Evolutionary conservation across 2,113 vertebrate species (phyloP), one percentile per base, ranked within the genome.

Genomic region (Chaetodon auriga): DNA sequence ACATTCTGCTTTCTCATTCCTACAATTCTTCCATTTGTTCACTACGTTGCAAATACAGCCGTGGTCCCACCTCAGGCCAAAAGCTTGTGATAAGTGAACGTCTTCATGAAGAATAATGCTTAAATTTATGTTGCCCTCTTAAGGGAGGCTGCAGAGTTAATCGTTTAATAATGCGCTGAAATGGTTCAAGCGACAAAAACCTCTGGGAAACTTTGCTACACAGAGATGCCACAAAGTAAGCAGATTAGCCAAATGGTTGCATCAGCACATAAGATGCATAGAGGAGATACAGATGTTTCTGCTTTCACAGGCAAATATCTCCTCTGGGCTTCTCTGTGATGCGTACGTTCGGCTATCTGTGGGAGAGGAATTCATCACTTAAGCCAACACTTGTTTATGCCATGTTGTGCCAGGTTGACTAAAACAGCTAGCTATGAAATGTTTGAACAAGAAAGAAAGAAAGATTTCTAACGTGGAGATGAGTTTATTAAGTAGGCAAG

Each of bases 251-350:
- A 86, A 89, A 82, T 0, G 30, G 57, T 57, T 81, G 78, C 78
- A 78, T 92, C 83, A 90, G 84, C 88, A 89, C 45, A 75, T 75
- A 41, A 82, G 46, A 88, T 53, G 63, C 23, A 79, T 23, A 71
- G 81, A 78, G 58, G 58, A 77, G 77, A 87, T 85, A 75, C 72
- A 85, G 82, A 89, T 89, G 90, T 73, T 89, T 38, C 66, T 55
- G 54, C 75, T 60, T 62, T 84, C 66, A 57, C 58, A 51, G 38
- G 74, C 53, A 90, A 80, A 87, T 84, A 84, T 79, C 62, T 89
- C 53, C 75, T 81, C 60, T 36, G 63, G 84, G 81, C 60, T 57
- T 68, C 68, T 79, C 73, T 78, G 36, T 78, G 69, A 80, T 64
- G 58, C 63, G 87, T 81, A 66, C 58, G 78, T 63, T 81, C 51